These are phyloP conservation scores for Rhodinocichla rosea DNA, from an alignment of 2,113 vertebrate species.

Conservation along the genomic window DNA sequence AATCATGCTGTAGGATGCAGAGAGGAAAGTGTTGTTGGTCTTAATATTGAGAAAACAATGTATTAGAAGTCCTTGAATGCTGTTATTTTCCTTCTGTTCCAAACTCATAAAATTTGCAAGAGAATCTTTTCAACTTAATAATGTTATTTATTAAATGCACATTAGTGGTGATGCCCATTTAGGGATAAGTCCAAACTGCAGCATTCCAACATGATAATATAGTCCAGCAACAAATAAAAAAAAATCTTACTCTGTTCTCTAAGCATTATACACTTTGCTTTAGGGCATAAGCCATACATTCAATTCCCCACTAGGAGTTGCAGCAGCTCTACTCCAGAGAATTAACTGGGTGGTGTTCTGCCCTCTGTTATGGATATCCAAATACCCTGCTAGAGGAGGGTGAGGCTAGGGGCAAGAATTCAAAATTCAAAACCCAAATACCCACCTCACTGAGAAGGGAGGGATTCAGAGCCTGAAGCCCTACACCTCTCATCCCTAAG, in stretches of 20 bases:
- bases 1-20: background rate
- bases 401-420: background rate
- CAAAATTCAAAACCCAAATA: background rate
- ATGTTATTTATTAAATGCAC: background rate
- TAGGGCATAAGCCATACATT: background rate
- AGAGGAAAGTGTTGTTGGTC: background rate
- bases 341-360: background rate
- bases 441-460: background rate
- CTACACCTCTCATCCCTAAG: background rate
- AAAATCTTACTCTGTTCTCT: background rate
- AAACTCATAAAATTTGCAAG: background rate
- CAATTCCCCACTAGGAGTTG: background rate
- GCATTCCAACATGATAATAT: background rate
- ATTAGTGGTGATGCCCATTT: background rate
- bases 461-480: background rate
- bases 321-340: background rate
- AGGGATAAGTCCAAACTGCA: background rate
- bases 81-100: conserved; percentile 1
- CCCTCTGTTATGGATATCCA: background rate
- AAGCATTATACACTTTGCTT: conserved; percentile 23
- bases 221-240: conserved; percentile 4
- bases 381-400: background rate
- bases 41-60: background rate
- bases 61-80: background rate
- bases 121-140: background rate